Base-by-base conservation (phyloP, 2,113 vertebrate genomes). In the Poeciliopsis retropinna region DNA sequence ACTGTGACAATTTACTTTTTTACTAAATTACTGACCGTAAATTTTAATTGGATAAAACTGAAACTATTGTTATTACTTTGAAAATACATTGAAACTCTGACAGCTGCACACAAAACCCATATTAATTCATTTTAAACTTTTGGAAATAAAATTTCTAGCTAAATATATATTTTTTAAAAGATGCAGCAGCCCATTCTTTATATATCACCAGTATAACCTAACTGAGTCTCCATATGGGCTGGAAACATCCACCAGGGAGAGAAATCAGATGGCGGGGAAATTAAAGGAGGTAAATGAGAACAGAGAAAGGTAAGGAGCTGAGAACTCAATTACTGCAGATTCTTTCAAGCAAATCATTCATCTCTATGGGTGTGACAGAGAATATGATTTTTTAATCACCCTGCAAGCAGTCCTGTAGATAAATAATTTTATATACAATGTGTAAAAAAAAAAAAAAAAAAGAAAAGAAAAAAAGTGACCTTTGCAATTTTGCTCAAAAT, bases 241-340 rank as follows among this genome's bases (percentile, higher is more conserved):
- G 77, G 75, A 66, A 54, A 78, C 28, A 44, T 60, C 60, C 47
- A 73, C 64, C 2, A 17, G 29, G 70, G 77, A 67, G 41, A 80
- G 66, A 65, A 34, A 75, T 67, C 30, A 63, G 60, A 82, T 71
- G 30, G 39, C 78, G 32, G 76, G 27, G 37, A 69, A 41, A 82
- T 83, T 70, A 75, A 79, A 73, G 31, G 72, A 72, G 54, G 63
- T 61, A 85, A 83, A 75, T 2, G 64, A 78, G 60, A 64, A 9
- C 79, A 75, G 82, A 69, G 47, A 60, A 75, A 81, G 32, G 22
- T 75, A 39, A 32, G 54, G 17, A 61, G 66, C 22, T 69, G 61
- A 78, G 61, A 76, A 74, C 34, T 81, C 29, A 41, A 85, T 84
- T 79, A 85, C 54, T 66, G 67, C 22, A 4, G 7, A 54, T 44